A percentile compares a stretch with the other conserved stretches of the same genome.
Conservation (phyloP, 2,113 vertebrate genomes). For the Mellivora capensis region DNA sequence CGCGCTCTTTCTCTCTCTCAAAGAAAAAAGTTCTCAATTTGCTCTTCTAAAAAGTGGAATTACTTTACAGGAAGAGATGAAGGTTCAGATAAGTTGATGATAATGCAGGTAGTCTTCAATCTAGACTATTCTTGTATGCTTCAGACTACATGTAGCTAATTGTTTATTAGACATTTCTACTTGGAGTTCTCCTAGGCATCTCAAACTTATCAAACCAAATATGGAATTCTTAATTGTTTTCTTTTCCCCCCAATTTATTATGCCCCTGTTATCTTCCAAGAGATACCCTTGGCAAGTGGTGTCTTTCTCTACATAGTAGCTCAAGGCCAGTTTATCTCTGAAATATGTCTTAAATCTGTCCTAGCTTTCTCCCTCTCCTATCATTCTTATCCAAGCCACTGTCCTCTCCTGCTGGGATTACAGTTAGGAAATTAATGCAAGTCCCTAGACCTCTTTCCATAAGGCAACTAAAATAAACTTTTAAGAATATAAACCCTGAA, state of each 20-base stretch:
- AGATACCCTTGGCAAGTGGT: background rate
- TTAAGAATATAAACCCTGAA: background rate
- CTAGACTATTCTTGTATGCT: background rate
- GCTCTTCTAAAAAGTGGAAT: background rate
- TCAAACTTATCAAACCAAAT: background rate
- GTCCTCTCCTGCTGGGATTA: background rate
- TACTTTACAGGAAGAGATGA: background rate
- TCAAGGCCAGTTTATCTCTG: background rate
- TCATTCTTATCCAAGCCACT: background rate
- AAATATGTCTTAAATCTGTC: background rate
- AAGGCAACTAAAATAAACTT: background rate
- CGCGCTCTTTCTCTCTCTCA: too few relatives aligned
- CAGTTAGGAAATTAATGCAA: background rate
- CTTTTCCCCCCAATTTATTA: background rate
- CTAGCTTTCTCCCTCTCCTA: background rate
- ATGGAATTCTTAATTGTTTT: background rate
- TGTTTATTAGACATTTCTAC: background rate
- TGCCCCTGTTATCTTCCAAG: background rate
- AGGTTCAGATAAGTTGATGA: background rate
- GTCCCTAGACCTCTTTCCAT: background rate
- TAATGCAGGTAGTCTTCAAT: background rate
- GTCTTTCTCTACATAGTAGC: background rate
- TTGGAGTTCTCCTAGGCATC: background rate
- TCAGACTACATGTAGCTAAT: background rate
- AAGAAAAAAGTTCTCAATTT: background rate